These are phyloP conservation scores for Tyto alba DNA, from an alignment of 2,113 vertebrate species.

Conservation along the genomic window DNA sequence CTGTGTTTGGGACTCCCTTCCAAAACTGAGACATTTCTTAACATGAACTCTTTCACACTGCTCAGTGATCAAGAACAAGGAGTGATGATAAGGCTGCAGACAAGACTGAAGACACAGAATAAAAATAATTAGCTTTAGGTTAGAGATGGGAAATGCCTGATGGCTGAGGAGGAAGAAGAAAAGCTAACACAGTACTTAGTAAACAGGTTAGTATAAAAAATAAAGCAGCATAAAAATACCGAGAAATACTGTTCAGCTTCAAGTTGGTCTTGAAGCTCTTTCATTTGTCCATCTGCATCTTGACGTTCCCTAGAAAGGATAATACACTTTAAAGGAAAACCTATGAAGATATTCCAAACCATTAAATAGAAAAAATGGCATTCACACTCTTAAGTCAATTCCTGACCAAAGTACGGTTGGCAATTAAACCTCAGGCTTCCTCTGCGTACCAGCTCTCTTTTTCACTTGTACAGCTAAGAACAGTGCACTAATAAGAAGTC, in stretches of 20 bases:
- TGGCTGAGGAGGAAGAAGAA: background rate
- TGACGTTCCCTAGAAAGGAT: constrained; percentile 86
- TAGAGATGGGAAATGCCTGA: background rate
- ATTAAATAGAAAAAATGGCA: background rate
- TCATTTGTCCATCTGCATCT: constrained; percentile 97
- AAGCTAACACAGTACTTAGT: background rate
- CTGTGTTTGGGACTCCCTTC: background rate
- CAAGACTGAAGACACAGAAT: background rate
- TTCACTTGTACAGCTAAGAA: background rate
- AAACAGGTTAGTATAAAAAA: background rate
- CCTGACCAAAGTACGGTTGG: background rate
- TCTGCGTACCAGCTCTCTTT: background rate
- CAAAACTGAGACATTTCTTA: background rate
- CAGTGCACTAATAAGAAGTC: background rate
- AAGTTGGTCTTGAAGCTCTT: constrained; percentile 95
- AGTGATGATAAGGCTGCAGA: background rate
- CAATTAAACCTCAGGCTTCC: background rate
- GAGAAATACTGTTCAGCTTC: constrained; percentile 99
- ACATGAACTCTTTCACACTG: background rate
- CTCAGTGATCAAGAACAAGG: background rate
- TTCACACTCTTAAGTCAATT: background rate
- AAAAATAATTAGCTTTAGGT: background rate
- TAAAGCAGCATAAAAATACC: constrained; percentile 68
- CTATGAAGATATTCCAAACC: background rate
- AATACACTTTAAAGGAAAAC: background rate